phyloP scores from a whole-genome alignment of 1,140 invertebrate species.

The Cephus cinctus region DNA sequence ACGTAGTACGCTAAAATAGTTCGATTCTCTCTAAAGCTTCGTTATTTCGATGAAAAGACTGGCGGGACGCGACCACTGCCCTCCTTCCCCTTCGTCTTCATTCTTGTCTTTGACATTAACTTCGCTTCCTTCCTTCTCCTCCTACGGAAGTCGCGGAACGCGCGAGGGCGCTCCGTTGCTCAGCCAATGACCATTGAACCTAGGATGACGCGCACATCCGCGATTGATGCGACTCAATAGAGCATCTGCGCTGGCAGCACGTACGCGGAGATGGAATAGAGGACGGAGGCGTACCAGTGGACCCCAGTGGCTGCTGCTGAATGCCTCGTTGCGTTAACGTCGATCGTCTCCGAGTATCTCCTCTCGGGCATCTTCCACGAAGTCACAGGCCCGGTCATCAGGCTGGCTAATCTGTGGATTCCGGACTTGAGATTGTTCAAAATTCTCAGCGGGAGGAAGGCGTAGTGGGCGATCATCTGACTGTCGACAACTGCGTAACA shows the following conservation, averaged over 20 bases:
- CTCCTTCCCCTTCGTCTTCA: slow-evolving; percentile 19
- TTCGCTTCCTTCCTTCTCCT: too few relatives aligned
- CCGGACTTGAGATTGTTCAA: slow-evolving; percentile 47
- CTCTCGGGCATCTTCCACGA: neutral
- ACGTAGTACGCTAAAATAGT: too few relatives aligned
- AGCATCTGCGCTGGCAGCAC: slow-evolving; percentile 62
- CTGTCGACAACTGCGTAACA: slow-evolving; percentile 91
- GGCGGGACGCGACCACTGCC: slow-evolving; percentile 30
- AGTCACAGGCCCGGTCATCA: slow-evolving; percentile 15
- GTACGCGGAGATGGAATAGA: slow-evolving; percentile 71
- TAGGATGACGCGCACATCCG: too few relatives aligned
- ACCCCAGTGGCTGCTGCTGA: slow-evolving; percentile 60
- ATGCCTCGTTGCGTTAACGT: slow-evolving; percentile 12
- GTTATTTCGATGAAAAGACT: slow-evolving; percentile 23
- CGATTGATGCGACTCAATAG: too few relatives aligned
- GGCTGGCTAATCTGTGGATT: slow-evolving; percentile 14
- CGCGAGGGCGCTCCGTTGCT: too few relatives aligned
- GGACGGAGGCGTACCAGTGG: slow-evolving; percentile 82
- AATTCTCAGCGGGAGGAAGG: slow-evolving; percentile 76
- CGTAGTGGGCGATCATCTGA: slow-evolving; percentile 80
- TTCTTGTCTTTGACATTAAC: too few relatives aligned
- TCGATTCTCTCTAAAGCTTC: slow-evolving; percentile 16
- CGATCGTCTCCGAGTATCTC: neutral
- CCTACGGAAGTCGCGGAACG: too few relatives aligned
- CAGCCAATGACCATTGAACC: too few relatives aligned